Evolutionary conservation across 2,888 invertebrate species (phyloP).

Genomic region (Polyploca ridens): DNA sequence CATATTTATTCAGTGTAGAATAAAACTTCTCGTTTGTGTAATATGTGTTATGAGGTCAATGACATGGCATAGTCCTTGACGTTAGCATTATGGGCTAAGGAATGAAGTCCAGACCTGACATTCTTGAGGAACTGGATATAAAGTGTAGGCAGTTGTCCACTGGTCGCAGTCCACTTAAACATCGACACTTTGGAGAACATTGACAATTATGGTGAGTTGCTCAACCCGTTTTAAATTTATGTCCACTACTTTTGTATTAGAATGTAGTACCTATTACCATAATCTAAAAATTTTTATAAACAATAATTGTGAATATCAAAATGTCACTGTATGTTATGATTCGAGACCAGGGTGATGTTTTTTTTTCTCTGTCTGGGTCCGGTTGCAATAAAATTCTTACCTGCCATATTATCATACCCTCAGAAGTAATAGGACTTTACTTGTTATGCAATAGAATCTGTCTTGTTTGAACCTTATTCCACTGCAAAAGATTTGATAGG

Average conservation of each 20-base stretch:
- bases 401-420: too few species aligned
- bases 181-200: conserved; percentile 56
- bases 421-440: too few species aligned
- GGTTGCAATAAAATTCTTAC: too few species aligned
- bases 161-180: conserved; percentile 64
- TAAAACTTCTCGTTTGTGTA: conserved; percentile 32
- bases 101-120: conserved; percentile 80
- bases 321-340: too few species aligned
- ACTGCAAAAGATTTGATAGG: too few species aligned
- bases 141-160: conserved; percentile 58
- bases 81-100: conserved; percentile 63
- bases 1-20: background rate
- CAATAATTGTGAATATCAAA: background rate
- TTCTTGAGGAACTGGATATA: conserved; percentile 80
- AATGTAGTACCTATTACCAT: background rate
- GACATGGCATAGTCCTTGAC: conserved; percentile 64
- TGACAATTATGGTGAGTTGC: conserved; percentile 70
- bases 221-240: conserved; percentile 42
- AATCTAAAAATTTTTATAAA: background rate
- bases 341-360: too few species aligned
- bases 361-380: too few species aligned
- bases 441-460: too few species aligned
- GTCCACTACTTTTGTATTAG: background rate
- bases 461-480: too few species aligned
- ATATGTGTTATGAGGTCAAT: conserved; percentile 58